Evolutionary conservation across 2,113 vertebrate genomes (phyloP), one percentile per base, ranked within the genome.

Genomic region (Paedocypris sp.): DNA sequence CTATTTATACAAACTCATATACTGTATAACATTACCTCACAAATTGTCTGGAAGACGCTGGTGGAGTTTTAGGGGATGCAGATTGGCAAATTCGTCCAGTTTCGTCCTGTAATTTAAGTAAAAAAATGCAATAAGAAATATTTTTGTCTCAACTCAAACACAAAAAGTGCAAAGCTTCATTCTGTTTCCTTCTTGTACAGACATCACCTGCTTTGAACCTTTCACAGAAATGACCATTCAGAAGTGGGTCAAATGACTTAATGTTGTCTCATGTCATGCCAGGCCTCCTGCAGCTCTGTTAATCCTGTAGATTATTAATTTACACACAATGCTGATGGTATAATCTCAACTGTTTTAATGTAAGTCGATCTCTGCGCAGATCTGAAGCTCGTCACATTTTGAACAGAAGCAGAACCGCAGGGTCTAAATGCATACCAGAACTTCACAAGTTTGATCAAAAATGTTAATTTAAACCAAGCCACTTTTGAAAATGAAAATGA

Each of bases 21-120:
- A 47, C 13, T 32, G 4, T 26, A 16, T 11, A n/a, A 6, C 2
- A 12, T 16, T 60, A 86, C 83, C 85, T 87, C 73, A 84, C 79
- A 81, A 87, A 86, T 74, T 80, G 82, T 59, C 63, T 72, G 41
- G 70, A 31, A 2, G 65, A 18, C 19, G 53, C 58, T 8, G 22
- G 26, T 2, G 60, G 19, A 54, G 50, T 62, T 32, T 20, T 13
- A 18, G 48, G 22, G 5, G 19, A 19, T 15, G 71, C 60, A 3
- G 60, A 9, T 13, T 32, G 29, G 3, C 64, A 23, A 28, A 60
- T 60, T 19, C 67, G 49, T 13, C 72, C 70, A 61, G 54, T 66
- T 25, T 11, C 47, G 33, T 26, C 56, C 3, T 76, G 77, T 73
- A 73, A 74, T 13, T 26, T 42, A 80, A 81, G 36, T 45, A 61